Evolutionary conservation across 1,140 invertebrate species (phyloP).

Genomic region (Dendrolimus kikuchii): DNA sequence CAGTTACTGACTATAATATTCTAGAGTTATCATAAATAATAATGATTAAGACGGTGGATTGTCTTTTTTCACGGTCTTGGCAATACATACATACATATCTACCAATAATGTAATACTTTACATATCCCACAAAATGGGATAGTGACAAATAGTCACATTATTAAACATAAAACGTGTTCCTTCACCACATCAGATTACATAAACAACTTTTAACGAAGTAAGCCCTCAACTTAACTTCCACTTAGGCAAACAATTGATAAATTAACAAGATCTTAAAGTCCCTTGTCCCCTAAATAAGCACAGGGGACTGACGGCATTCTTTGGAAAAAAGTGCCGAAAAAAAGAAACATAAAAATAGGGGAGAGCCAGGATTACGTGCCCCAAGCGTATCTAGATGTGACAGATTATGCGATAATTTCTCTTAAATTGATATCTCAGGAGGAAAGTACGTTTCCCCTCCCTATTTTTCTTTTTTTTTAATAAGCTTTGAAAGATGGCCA

Average conservation of each 20-base stretch:
- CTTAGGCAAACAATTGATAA: conserved; percentile 46
- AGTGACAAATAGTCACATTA: neutral
- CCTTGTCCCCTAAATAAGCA: conserved; percentile 19
- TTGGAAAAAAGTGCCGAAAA: conserved; percentile 17
- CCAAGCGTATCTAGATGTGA: conserved; percentile 52
- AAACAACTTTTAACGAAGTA: too few relatives aligned
- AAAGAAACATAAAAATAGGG: conserved; percentile 37
- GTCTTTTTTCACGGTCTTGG: too few relatives aligned
- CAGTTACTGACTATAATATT: too few relatives aligned
- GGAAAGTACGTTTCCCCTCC: conserved; percentile 22
- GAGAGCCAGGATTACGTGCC: conserved; percentile 40
- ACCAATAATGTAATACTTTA: too few relatives aligned
- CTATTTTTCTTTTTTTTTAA: conserved; percentile 18
- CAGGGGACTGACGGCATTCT: conserved; percentile 15
- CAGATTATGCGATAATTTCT: conserved; percentile 64
- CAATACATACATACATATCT: too few relatives aligned
- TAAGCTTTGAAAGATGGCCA: conserved; percentile 39
- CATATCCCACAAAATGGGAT: too few relatives aligned
- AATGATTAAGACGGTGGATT: too few relatives aligned
- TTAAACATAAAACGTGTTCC: too few relatives aligned
- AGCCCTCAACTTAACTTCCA: conserved; percentile 15
- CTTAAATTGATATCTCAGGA: conserved; percentile 62
- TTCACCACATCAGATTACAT: too few relatives aligned
- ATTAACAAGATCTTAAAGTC: conserved; percentile 45
- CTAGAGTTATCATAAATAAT: too few relatives aligned